Conservation (phyloP, 2,888 invertebrate genomes). For the Leptinotarsa juncta region DNA sequence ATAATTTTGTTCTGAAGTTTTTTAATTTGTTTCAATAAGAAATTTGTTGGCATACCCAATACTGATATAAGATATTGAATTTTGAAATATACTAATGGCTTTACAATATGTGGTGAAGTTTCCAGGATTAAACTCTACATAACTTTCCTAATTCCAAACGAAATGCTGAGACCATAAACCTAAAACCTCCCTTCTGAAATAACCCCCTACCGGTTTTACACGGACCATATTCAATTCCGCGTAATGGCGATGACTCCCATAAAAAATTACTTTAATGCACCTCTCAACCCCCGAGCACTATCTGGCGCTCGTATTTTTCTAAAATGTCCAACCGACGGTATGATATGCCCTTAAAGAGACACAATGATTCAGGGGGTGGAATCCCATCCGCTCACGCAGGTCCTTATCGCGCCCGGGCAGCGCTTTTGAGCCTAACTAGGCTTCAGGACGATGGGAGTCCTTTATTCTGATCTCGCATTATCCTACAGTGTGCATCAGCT, state of each 20-base stretch:
- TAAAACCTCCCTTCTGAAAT: too few relatives aligned
- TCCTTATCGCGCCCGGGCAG: constrained; percentile 63
- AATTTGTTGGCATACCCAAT: too few relatives aligned
- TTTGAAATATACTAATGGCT: too few relatives aligned
- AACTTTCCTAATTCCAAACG: too few relatives aligned
- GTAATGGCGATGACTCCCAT: constrained; percentile 17
- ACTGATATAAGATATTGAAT: too few relatives aligned
- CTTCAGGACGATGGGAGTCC: constrained; percentile 53
- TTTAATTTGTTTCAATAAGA: too few relatives aligned
- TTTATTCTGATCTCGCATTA: constrained; percentile 63
- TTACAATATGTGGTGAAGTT: too few relatives aligned
- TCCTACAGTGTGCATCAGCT: constrained; percentile 60
- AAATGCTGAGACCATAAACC: too few relatives aligned
- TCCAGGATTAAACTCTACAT: too few relatives aligned
- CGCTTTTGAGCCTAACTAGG: constrained; percentile 61
- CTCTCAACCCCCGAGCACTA: constrained; percentile 16
- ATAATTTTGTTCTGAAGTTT: too few relatives aligned
- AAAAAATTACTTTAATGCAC: constrained; percentile 26
- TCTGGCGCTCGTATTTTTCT: constrained; percentile 35
- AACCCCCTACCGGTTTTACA: not conserved
- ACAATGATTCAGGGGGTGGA: constrained; percentile 46
- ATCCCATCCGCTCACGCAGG: constrained; percentile 59
- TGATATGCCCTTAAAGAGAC: constrained; percentile 51
- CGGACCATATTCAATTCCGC: constrained; percentile 22
- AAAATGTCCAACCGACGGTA: constrained; percentile 42